Percentiles rank a stretch among this genome's conserved stretches.
Conservation (phyloP, 2,113 vertebrate species). For the Lampris megalopsis region DNA sequence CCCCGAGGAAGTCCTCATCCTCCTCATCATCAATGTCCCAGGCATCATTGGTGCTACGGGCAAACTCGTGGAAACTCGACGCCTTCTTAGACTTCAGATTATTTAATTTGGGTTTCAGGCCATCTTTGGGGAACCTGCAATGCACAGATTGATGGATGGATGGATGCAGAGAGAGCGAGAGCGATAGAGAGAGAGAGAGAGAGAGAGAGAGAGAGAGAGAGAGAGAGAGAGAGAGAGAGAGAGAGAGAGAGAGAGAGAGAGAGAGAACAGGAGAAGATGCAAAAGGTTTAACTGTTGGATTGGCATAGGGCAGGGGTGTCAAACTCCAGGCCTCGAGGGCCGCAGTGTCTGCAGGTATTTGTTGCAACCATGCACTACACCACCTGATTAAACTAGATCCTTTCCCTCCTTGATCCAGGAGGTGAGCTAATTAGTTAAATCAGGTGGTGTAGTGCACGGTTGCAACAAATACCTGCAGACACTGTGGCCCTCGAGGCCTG, state of each 20-base stretch:
- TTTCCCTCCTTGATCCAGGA: too few species aligned
- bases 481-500: too few species aligned
- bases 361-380: too few species aligned
- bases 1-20: constrained; percentile 79
- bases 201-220: too few species aligned
- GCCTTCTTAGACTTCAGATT: constrained; percentile 90
- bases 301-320: too few species aligned
- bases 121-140: constrained; percentile 89
- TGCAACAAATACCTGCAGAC: too few species aligned
- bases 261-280: background rate
- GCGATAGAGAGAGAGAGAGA: background rate
- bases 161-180: constrained; percentile 9
- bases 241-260: background rate
- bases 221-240: constrained; percentile 12
- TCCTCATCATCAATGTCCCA: constrained; percentile 96
- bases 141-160: too few species aligned
- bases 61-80: constrained; percentile 95
- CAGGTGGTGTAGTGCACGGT: too few species aligned
- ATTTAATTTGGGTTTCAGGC: constrained; percentile 84
- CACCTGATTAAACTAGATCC: too few species aligned
- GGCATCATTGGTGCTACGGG: constrained; percentile 93
- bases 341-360: too few species aligned
- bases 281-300: background rate
- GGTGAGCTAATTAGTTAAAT: too few species aligned
- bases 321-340: too few species aligned